These are phyloP conservation scores for Patella ulyssiponensis DNA, from an alignment of 2,888 invertebrate species.

Conservation along the genomic window DNA sequence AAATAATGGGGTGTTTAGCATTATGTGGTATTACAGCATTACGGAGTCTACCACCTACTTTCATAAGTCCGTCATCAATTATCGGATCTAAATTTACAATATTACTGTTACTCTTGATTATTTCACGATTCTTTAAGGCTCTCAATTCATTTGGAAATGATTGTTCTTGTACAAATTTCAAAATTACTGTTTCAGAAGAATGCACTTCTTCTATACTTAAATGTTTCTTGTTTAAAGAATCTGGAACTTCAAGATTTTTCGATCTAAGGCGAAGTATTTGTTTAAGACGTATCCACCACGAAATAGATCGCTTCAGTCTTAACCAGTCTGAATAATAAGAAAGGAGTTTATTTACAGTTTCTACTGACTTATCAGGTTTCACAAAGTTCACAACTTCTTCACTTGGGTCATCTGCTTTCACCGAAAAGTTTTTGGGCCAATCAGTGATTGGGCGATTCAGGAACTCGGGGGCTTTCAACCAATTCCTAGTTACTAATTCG, in stretches of 20 bases:
- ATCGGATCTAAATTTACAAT: conserved; percentile 5
- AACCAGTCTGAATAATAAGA: not conserved
- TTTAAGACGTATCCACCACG: not conserved
- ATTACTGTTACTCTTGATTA: not conserved
- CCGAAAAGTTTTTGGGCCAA: not conserved
- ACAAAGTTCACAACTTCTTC: not conserved
- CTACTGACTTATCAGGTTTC: too few species aligned
- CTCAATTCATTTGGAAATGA: not conserved
- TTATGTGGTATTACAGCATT: too few species aligned
- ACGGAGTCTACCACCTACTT: too few species aligned
- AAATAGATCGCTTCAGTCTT: conserved; percentile 4
- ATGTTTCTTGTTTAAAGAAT: too few species aligned
- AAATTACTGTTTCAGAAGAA: not conserved
- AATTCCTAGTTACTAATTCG: not conserved
- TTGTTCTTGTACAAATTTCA: not conserved
- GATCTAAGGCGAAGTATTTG: not conserved
- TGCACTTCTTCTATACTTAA: too few species aligned
- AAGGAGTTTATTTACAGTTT: not conserved
- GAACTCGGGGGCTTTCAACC: not conserved
- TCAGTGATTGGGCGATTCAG: not conserved
- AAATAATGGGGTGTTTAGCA: too few species aligned
- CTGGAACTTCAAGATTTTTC: too few species aligned
- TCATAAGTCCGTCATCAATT: too few species aligned
- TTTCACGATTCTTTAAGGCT: not conserved
- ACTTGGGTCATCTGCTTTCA: not conserved